Evolutionary conservation across 1,140 invertebrate species (phyloP), one percentile per base, ranked within the genome.

Genomic region (Panagrolaimus sp.): DNA sequence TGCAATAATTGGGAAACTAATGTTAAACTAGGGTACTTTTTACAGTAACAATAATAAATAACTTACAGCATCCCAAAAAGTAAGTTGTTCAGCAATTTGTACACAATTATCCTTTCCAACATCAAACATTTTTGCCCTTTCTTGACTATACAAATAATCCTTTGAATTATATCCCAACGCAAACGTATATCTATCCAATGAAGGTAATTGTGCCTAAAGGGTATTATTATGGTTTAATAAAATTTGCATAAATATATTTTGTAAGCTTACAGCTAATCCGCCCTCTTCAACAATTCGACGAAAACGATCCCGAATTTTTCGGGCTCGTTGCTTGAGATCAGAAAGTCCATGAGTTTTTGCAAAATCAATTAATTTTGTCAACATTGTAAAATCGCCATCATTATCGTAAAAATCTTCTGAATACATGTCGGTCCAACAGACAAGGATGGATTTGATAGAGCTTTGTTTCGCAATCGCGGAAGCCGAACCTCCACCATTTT

Each of bases 391-490:
- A 28, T 74, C 87, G 84, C 91, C 90, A 75, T 91, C 90, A 76
- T 92, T 91, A 43, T 93, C 90, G 63, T 90, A 89, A 88, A 96
- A 98, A 85, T 98, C 95, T 84, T 96, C 93, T 47, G 92, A 90
- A 83, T 95, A 97, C 55, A 91, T 91, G 84, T 98, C 94, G 75
- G 98, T 84, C 95, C 95, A 98, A 8, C 97, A 92, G 81, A 94
- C 91, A 68, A 97, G 86, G 69, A 92, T 85, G 63, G 86, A 84
- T 63, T 85, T 82, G 45, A 96, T 87, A 85, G 91, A 93, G 71
- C n/a, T 77, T 76, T 73, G 68, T 45, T 46, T 72, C 43, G 47
- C 38, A 32, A 58, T 28, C 55, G 45, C 65, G 12, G 24, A 17
- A 21, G 75, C 71, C 43, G 79, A 78, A 78, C 78, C 14, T 76